Conservation (phyloP, 1,140 invertebrate genomes). For the Bombus sibiricus region DNA sequence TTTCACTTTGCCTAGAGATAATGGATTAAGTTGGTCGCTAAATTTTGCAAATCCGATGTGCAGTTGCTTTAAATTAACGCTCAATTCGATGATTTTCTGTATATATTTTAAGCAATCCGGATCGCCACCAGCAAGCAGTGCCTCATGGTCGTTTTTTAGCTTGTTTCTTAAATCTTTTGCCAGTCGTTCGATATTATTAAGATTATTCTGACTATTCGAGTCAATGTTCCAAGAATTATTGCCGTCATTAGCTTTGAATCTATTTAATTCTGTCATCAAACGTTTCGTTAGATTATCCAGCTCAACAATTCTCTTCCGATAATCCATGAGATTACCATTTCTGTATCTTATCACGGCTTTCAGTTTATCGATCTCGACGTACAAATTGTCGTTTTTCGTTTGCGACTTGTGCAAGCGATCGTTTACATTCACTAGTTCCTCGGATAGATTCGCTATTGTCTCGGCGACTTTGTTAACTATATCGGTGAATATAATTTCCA, state of each 20-base stretch:
- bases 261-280: conserved; percentile 41
- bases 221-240: neutral
- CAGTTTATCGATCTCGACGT: conserved; percentile 42
- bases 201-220: neutral
- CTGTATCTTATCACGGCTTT: conserved; percentile 53
- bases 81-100: conserved; percentile 53
- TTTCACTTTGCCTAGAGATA: neutral
- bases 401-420: conserved; percentile 36
- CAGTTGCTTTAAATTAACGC: conserved; percentile 41
- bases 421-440: conserved; percentile 57
- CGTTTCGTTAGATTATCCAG: conserved; percentile 50
- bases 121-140: conserved; percentile 54
- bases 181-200: conserved; percentile 41
- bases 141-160: conserved; percentile 58
- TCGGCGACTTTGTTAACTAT: conserved; percentile 52
- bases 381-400: conserved; percentile 35
- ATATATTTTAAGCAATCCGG: conserved; percentile 53
- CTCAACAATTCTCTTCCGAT: conserved; percentile 56
- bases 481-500: conserved; percentile 59
- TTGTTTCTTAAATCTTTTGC: conserved; percentile 54
- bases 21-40: no score
- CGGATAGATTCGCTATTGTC: conserved; percentile 54
- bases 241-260: conserved; percentile 36
- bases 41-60: conserved; percentile 32
- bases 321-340: conserved; percentile 44